These are phyloP conservation scores for Euleptes europaea DNA, from an alignment of 2,113 vertebrate species.

Conservation along the genomic window DNA sequence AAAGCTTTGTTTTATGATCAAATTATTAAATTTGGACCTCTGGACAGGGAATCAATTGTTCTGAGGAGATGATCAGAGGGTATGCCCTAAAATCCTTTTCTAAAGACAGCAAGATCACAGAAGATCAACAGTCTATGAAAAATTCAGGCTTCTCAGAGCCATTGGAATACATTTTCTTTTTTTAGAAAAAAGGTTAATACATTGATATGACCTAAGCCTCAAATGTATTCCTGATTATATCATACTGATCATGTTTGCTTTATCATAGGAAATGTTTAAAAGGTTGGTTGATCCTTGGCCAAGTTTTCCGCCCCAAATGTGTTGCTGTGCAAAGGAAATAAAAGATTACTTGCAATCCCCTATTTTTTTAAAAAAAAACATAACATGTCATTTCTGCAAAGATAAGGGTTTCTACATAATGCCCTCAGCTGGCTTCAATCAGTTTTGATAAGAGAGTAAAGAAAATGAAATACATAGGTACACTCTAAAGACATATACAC, in stretches of 20 bases:
- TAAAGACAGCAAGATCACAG: slow-evolving; percentile 54
- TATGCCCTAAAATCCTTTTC: slow-evolving; percentile 28
- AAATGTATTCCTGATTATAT: slow-evolving; percentile 72
- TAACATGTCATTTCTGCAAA: slow-evolving; percentile 70
- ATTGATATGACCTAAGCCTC: slow-evolving; percentile 62
- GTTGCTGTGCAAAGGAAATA: slow-evolving; percentile 68
- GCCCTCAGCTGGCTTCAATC: slow-evolving; percentile 70
- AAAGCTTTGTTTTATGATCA: background rate
- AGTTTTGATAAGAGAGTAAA: background rate
- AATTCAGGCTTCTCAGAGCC: slow-evolving; percentile 55
- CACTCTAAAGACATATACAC: background rate
- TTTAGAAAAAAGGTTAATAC: slow-evolving; percentile 26
- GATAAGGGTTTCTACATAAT: slow-evolving; percentile 58
- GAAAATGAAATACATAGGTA: background rate
- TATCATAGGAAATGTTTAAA: slow-evolving; percentile 64
- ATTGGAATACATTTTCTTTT: slow-evolving; percentile 10
- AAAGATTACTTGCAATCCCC: slow-evolving; percentile 66
- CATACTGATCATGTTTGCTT: slow-evolving; percentile 52
- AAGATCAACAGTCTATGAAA: slow-evolving; percentile 52
- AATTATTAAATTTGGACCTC: slow-evolving; percentile 18
- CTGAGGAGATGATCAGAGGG: slow-evolving; percentile 38
- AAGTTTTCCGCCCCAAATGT: slow-evolving; percentile 59
- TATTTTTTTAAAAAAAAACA: slow-evolving; percentile 25
- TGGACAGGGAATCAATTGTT: slow-evolving; percentile 40
- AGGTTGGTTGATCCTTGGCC: slow-evolving; percentile 55